phyloP scores from a whole-genome alignment of 2,113 vertebrate genomes.

The Urocynchramus pylzowi region DNA sequence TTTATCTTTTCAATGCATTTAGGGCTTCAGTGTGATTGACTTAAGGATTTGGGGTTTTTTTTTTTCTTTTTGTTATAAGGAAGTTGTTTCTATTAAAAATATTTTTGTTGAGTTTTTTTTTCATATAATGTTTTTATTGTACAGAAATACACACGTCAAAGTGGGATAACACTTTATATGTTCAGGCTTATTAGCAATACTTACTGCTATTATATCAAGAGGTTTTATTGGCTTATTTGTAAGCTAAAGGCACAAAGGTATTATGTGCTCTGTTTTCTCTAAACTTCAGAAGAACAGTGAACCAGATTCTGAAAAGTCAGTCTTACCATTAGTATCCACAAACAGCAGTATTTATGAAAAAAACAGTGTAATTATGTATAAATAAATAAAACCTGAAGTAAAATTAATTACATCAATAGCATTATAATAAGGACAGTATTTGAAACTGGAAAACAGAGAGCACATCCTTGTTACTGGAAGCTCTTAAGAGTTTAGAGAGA shows the following conservation, averaged over 20 bases:
- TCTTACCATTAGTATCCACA: neutral
- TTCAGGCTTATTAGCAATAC: neutral
- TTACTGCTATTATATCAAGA: slow-evolving; percentile 52
- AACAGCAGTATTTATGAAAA: neutral
- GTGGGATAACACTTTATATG: neutral
- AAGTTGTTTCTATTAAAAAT: neutral
- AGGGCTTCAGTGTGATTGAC: slow-evolving; percentile 59
- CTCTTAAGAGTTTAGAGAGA: neutral
- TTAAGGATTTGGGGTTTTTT: slow-evolving; percentile 63
- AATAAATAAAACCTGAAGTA: neutral
- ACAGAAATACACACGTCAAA: neutral
- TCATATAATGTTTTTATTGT: neutral
- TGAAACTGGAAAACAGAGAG: neutral
- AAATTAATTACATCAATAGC: neutral
- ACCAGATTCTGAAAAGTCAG: neutral
- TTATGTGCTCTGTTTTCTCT: slow-evolving; percentile 47
- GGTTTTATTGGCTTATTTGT: slow-evolving; percentile 65
- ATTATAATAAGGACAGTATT: neutral
- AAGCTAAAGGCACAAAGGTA: slow-evolving; percentile 60
- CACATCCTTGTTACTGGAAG: neutral
- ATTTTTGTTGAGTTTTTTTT: neutral
- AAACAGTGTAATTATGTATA: neutral
- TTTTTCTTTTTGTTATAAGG: slow-evolving; percentile 7
- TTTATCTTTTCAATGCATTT: slow-evolving; percentile 66
- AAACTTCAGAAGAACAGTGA: slow-evolving; percentile 41